phyloP scores from a whole-genome alignment of 2,113 vertebrate genomes.

The Antechinus flavipes region DNA sequence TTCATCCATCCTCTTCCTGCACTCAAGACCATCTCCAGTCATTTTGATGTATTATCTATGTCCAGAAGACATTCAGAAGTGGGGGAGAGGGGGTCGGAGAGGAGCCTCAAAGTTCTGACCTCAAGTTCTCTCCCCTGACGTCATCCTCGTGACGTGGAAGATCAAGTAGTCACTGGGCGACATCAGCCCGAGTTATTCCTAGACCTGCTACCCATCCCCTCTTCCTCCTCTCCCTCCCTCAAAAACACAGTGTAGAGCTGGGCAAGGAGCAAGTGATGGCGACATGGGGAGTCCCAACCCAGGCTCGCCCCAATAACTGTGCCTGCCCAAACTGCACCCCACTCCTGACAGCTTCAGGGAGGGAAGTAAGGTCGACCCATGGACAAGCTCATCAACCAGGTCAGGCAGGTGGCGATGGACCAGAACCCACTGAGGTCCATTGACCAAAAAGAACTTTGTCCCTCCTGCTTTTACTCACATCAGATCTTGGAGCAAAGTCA shows the following conservation, averaged over 20 bases:
- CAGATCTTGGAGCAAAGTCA: background rate
- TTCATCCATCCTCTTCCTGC: too few relatives aligned
- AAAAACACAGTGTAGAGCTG: background rate
- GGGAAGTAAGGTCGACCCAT: background rate
- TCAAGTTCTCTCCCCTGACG: background rate
- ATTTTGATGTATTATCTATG: too few relatives aligned
- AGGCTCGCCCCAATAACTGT: background rate
- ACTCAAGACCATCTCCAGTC: too few relatives aligned
- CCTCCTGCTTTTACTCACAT: background rate
- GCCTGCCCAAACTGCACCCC: background rate
- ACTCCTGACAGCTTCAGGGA: background rate
- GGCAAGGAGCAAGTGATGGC: background rate
- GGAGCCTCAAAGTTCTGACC: background rate
- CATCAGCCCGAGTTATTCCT: background rate
- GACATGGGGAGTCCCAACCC: background rate
- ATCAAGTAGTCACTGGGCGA: background rate
- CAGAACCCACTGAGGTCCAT: background rate
- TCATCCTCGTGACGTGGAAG: background rate
- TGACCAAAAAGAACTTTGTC: background rate
- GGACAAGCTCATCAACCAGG: background rate
- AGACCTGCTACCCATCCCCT: background rate
- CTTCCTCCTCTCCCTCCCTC: background rate
- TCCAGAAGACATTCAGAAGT: background rate
- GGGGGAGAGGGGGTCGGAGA: background rate
- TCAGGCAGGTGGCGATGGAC: background rate